Conservation (phyloP, 1,140 invertebrate species). For the Zaprionus nigranus region DNA sequence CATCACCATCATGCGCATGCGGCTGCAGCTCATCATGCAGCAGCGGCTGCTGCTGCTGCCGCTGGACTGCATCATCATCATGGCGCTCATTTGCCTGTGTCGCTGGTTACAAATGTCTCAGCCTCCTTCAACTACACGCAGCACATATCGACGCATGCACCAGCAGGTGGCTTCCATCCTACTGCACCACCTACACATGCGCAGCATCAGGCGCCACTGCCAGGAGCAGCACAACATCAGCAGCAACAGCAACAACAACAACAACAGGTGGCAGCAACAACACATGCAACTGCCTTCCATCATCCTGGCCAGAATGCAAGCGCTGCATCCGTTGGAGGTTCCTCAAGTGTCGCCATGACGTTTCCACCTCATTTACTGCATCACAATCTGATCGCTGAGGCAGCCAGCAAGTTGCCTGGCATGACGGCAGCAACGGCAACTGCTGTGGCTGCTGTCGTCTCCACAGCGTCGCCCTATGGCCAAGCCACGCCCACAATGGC, state of each 20-base stretch:
- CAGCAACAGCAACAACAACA: slow-evolving; percentile 42
- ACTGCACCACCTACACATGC: slow-evolving; percentile 35
- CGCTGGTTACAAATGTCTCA: slow-evolving; percentile 81
- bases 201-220: slow-evolving; percentile 49
- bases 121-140: slow-evolving; percentile 83
- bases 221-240: too few species aligned
- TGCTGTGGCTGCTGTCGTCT: slow-evolving; percentile 68
- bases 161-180: slow-evolving; percentile 41
- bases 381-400: slow-evolving; percentile 81
- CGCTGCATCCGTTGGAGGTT: slow-evolving; percentile 26
- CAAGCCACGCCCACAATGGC: slow-evolving; percentile 16
- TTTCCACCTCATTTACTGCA: slow-evolving; percentile 87
- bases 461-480: slow-evolving; percentile 47
- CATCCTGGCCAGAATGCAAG: slow-evolving; percentile 62
- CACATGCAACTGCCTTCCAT: slow-evolving; percentile 62
- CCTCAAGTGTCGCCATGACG: slow-evolving; percentile 84
- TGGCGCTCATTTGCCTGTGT: slow-evolving; percentile 68
- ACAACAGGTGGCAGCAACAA: slow-evolving; percentile 3
- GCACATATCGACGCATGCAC: slow-evolving; percentile 81
- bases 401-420: slow-evolving; percentile 75
- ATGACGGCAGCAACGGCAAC: slow-evolving; percentile 65
- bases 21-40: slow-evolving; percentile 70
- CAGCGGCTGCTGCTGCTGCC: slow-evolving; percentile 63
- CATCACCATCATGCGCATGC: slow-evolving; percentile 73
- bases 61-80: slow-evolving; percentile 72